These are phyloP conservation scores for Podarcis siculus DNA, from an alignment of 2,797 vertebrate species.

Conservation along the genomic window DNA sequence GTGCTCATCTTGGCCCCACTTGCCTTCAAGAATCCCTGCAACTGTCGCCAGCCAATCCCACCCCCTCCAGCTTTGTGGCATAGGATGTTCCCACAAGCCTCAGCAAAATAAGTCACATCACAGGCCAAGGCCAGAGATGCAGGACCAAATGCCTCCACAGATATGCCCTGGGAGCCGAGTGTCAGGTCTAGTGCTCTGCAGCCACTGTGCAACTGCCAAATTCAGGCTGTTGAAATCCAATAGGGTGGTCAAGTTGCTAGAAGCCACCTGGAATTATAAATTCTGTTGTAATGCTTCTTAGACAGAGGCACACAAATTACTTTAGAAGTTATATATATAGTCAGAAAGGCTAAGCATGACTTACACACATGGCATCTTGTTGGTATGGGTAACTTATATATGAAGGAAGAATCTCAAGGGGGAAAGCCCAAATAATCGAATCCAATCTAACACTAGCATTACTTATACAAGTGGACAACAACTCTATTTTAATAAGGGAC, in stretches of 20 bases:
- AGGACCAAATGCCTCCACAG: background rate
- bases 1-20: background rate
- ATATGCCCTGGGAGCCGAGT: background rate
- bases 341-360: background rate
- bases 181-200: background rate
- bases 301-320: constrained; percentile 43
- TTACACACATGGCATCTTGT: constrained; percentile 21
- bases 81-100: no score
- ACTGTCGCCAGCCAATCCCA: background rate
- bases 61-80: no score
- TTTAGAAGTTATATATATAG: constrained; percentile 39
- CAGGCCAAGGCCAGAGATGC: background rate
- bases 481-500: constrained; percentile 16
- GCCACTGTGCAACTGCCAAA: background rate
- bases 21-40: background rate
- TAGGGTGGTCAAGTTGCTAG: constrained; percentile 25
- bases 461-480: background rate
- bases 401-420: constrained; percentile 50
- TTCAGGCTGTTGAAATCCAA: background rate
- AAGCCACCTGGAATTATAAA: constrained; percentile 29
- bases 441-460: background rate
- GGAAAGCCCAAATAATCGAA: constrained; percentile 40
- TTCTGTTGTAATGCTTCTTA: background rate
- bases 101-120: background rate
- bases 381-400: background rate